Conservation (phyloP, 2,797 vertebrate species). For the Linurgus olivaceus region DNA sequence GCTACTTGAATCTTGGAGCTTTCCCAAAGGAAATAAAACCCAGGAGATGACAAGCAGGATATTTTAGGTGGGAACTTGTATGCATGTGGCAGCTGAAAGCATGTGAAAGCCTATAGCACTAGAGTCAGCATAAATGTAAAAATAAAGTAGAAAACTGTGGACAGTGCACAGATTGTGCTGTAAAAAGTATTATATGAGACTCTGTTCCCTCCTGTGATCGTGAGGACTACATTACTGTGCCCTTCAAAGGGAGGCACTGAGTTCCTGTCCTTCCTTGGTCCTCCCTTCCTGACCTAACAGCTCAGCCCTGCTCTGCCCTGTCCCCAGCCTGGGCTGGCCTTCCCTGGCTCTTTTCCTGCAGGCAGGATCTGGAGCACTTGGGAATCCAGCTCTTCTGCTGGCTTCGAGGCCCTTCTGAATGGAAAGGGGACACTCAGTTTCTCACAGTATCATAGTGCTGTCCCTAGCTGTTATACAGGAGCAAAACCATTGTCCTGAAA, state of each 20-base stretch:
- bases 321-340: background rate
- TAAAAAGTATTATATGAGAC: background rate
- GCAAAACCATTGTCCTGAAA: background rate
- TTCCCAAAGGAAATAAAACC: background rate
- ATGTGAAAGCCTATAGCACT: background rate
- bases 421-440: background rate
- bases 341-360: background rate
- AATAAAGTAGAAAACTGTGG: background rate
- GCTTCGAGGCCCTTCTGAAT: background rate
- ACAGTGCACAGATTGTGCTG: background rate
- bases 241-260: background rate
- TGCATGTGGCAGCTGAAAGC: background rate
- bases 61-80: background rate
- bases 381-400: background rate
- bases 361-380: background rate
- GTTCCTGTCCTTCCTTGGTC: background rate
- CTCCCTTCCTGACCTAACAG: background rate
- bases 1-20: background rate
- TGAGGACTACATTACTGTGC: background rate
- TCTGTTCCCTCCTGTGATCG: background rate
- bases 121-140: background rate
- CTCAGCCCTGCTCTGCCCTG: background rate
- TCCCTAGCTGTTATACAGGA: background rate
- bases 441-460: background rate
- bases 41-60: background rate